These are phyloP conservation scores for Cerceris rybyensis DNA, from an alignment of 2,888 invertebrate genomes.

Conservation along the genomic window DNA sequence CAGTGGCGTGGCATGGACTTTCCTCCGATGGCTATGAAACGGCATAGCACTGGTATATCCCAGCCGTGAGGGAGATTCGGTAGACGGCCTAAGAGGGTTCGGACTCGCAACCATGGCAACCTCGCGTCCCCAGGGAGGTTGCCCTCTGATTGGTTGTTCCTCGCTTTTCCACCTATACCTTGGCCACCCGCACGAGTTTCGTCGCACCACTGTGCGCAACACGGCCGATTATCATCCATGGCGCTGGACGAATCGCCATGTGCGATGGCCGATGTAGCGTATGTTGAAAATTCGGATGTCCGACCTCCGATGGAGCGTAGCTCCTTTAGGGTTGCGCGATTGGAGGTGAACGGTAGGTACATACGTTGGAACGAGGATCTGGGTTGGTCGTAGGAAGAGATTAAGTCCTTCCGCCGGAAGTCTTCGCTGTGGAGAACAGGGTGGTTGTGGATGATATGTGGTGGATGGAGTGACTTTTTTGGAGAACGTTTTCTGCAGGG, in stretches of 20 bases:
- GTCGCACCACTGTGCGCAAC: conserved; percentile 66
- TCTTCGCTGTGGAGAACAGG: too few species aligned
- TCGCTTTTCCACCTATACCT: conserved; percentile 77
- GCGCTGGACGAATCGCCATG: conserved; percentile 55
- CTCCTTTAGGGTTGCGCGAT: not conserved
- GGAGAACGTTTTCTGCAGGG: too few species aligned
- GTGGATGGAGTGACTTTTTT: too few species aligned
- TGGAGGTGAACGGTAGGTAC: too few species aligned
- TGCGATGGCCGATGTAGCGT: conserved; percentile 68
- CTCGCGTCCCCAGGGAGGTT: conserved; percentile 80
- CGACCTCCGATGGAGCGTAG: not conserved
- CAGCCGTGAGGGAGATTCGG: conserved; percentile 75
- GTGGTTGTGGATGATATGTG: too few species aligned
- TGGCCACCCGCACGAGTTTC: conserved; percentile 67
- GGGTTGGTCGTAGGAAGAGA: too few species aligned
- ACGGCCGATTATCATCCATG: conserved; percentile 77
- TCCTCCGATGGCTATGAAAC: conserved; percentile 34
- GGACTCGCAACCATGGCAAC: conserved; percentile 81
- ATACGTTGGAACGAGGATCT: too few species aligned
- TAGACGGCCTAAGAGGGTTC: conserved; percentile 80
- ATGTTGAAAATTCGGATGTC: not conserved
- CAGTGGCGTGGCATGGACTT: conserved; percentile 16
- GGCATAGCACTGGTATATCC: conserved; percentile 52
- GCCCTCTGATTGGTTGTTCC: conserved; percentile 81
- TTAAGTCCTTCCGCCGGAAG: too few species aligned